Evolutionary conservation across 35 echinoderm and acorn worm species (phyloP), one percentile per base, ranked within the genome.

Genomic region (Patiria miniata): DNA sequence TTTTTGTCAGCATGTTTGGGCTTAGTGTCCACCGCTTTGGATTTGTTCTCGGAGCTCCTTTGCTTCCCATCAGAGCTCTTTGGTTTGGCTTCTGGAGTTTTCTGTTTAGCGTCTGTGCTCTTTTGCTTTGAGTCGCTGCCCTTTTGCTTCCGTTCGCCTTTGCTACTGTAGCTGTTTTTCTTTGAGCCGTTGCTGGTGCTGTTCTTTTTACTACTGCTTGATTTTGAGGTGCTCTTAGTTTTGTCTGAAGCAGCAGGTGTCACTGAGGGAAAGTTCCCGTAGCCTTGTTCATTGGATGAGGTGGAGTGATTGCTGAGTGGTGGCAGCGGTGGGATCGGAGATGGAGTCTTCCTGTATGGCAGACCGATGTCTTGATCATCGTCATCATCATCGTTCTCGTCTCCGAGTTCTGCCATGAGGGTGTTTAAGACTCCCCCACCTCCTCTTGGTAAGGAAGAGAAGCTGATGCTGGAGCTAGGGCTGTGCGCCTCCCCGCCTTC

Each of bases 401-500:
- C 89, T 14, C 47, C 82, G 55, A 99, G 88, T 78, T 95, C 93
- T 16, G 82, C 81, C 86, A 91, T 92, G 59, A 99, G 82, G 82
- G 96, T 95, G 60, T 88, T 89, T 32, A 91, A 73, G 37, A 89
- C 93, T 4, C 95, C 91, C 4, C 91, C 85, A 23, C 93, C 86
- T 51, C 82, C 87, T 33, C 85, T 61, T 0, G 95, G 91, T 19
- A 98, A 57, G 2, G 96, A 99, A 15, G 96, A 99, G 77, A 99
- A 92, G 68, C 96, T 99, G 55, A 89, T 93, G 50, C 91, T 97
- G 50, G 89, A 89, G 44, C 86, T 95, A n/a, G 96, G 87, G 51
- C 89, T 89, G 8, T 76, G 88, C 56, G 86, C 77, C 22, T 93
- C 88, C 28, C 29, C 80, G n/a, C 80, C 77, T 47, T 95, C 93